Conservation (phyloP, 2,888 invertebrate genomes). For the Eulithis prunata region DNA sequence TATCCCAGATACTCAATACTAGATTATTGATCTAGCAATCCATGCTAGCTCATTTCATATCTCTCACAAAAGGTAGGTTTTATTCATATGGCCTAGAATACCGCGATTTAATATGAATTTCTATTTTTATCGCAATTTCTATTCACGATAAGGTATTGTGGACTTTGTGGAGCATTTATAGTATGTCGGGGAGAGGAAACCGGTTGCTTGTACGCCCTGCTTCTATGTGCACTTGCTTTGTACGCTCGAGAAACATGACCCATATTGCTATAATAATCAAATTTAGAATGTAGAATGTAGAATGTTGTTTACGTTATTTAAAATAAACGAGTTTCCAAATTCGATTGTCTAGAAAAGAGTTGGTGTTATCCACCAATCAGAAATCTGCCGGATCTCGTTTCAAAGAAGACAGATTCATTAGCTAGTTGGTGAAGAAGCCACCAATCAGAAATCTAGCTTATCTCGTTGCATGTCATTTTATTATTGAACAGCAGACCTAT, state of each 20-base stretch:
- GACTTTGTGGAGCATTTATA: constrained; percentile 25
- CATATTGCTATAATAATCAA: constrained; percentile 6
- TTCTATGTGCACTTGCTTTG: constrained; percentile 24
- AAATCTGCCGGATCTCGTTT: background rate
- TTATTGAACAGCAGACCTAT: too few relatives aligned
- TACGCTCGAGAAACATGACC: constrained; percentile 26
- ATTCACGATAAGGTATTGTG: constrained; percentile 27
- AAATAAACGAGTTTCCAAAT: too few relatives aligned
- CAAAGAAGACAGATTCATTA: background rate
- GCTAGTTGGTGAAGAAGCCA: too few relatives aligned
- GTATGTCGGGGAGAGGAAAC: constrained; percentile 42
- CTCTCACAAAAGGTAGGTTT: constrained; percentile 15
- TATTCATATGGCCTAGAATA: constrained; percentile 21
- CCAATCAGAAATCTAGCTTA: too few relatives aligned
- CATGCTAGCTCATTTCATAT: background rate
- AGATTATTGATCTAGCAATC: background rate
- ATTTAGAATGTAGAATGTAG: background rate
- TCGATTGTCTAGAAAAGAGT: background rate
- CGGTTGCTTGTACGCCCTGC: constrained; percentile 34
- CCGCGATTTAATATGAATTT: constrained; percentile 22
- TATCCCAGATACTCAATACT: background rate
- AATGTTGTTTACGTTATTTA: too few relatives aligned
- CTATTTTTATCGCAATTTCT: constrained; percentile 30
- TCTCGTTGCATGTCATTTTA: too few relatives aligned
- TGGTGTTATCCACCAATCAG: background rate